Base-by-base conservation (phyloP, 2,797 vertebrate genomes). In the Rhynchotus rufescens region DNA sequence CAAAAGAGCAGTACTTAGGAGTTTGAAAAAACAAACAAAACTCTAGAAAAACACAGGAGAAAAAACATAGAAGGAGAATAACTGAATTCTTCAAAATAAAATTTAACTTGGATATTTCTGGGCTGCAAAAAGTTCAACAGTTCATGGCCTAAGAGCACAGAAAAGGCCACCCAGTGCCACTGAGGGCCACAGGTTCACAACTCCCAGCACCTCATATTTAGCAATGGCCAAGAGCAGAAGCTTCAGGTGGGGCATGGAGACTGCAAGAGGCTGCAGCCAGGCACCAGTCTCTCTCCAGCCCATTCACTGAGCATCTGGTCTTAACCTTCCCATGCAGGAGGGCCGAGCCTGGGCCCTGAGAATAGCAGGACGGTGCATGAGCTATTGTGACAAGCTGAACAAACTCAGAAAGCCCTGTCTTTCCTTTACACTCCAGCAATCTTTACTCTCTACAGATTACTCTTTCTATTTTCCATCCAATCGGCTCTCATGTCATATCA, bases 281-380 rank as follows among this genome's bases (percentile, higher is more conserved):
- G 10, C 6, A 56, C 22, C 76, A 76, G 57, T 56, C 56, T 66
- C 66, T 61, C 12, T 36, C 36, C 23, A 62, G 4, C 28, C 45
- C 14, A n/a, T 17, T 26, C 1, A 0, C 7, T 59, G 51, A 64
- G 15, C n/a, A 12, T 42, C 15, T 30, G 52, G 25, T 12, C 2
- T 76, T 61, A 56, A 10, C 28, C 9, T 28, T 56, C 28, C 52
- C 16, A 7, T 30, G 17, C 32, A 30, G 17, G 25, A 36, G 36
- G 36, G 9, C 34, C 26, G 72, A 84, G 62, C 6, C 5, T 21
- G n/a, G 42, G 34, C 34, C 10, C 8, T 52, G 19, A 64, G 62
- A 76, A 80, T 77, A 42, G 28, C 22, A 20, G 19, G 13, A 21
- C 16, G 73, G 19, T 30, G 11, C 4, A 34, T 57, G 38, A 60